Evolutionary conservation across 2,113 vertebrate species (phyloP), one percentile per base, ranked within the genome.

Genomic region (Salvelinus fontinalis): DNA sequence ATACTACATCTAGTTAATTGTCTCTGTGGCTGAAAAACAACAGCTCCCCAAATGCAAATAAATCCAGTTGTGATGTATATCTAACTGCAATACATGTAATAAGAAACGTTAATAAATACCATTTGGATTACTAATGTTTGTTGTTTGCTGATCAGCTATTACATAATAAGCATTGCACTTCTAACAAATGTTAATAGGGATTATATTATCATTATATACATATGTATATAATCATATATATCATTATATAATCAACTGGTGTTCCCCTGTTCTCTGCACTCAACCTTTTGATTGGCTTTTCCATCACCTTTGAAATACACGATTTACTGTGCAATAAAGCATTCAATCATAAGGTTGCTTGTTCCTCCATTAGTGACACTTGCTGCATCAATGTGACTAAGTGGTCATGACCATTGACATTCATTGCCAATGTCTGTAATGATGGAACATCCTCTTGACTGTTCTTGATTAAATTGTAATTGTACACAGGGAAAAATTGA

Each of bases 71-170:
- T 85, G 77, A 79, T 48, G 75, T 87, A 76, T 83, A 85, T 80
- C 73, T 76, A 76, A 69, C 75, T 83, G 84, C 85, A 86, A 84
- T 83, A 85, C 74, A 68, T 88, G 83, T 85, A 78, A 39, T 76
- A 79, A 76, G n/a, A 67, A 69, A 78, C 86, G 81, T 13, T 22
- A 89, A 87, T 86, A 87, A 87, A 86, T 67, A 73, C 78, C 77
- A 79, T 85, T 83, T 88, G 75, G 86, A 66, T 13, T 88, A 84
- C 76, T 68, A 26, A 3, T 16, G 54, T 75, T 65, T 75, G 54
- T 14, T 29, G 34, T 70, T 80, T 71, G 68, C 78, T 83, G n/a
- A 48, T 66, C 20, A 48, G 26, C 22, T n/a, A 31, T 29, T 39
- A 67, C 65, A 27, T n/a, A 12, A 2, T 85, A 77, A 69, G 75